Base-by-base conservation (phyloP, 2,113 vertebrate genomes). In the Aythya baeri region DNA sequence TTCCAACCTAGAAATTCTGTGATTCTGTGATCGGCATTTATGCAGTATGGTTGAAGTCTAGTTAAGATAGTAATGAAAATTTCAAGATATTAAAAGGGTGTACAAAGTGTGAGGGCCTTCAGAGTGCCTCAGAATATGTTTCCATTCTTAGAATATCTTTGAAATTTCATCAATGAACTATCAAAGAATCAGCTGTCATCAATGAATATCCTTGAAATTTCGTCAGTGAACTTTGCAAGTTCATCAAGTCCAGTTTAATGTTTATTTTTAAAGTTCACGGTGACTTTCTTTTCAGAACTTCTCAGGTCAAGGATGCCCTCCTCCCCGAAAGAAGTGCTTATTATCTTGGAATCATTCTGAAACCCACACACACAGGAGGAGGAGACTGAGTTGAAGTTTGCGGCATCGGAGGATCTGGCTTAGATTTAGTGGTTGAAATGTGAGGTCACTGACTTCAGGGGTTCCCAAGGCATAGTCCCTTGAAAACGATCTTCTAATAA, bases 371-470 rank as follows among this genome's bases (percentile, higher is more conserved):
- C 13, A 31, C 2, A 31, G 61, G 74, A 78, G 74, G 29, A 82
- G 17, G 55, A 90, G 89, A 29, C 57, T 77, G 22, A 58, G 36
- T 74, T 83, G 50, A 67, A 55, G 50, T 83, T 32, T 71, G 43
- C 81, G 84, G 21, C 18, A 1, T 86, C 31, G 66, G 70, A 71
- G 25, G 44, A 29, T 6, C 26, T 93, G 43, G 36, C 54, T 86
- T 82, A 72, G 73, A 23, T 88, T 88, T 82, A 68, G 46, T 82
- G 70, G 52, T 36, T 88, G 77, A 93, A 93, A 72, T 63, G 34
- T 61, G 72, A 83, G 16, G 34, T 84, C 74, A 18, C 71, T 85
- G 88, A 38, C n/a, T 46, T 66, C 67, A 74, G 22, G 59, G 8
- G 41, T 52, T 95, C 32, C 50, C 1, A 6, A 74, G 72, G 34